Evolutionary conservation across 2,113 vertebrate genomes (phyloP).

Genomic region (Rhadina sibilatrix): DNA sequence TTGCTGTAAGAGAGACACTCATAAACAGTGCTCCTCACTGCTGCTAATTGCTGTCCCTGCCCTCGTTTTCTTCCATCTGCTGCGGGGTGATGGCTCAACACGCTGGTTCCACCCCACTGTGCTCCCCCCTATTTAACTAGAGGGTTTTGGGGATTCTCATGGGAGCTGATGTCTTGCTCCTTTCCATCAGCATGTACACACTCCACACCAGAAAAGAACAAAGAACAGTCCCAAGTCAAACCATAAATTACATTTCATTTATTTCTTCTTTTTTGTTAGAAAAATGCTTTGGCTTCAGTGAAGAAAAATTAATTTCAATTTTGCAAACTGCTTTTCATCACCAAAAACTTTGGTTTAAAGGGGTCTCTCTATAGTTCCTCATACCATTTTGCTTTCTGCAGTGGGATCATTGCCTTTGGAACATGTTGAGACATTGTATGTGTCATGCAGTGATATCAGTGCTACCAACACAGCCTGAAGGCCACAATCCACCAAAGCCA

Average conservation of each 20-base stretch:
- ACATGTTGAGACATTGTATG: background rate
- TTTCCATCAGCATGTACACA: background rate
- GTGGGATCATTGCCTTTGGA: background rate
- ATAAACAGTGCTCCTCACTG: background rate
- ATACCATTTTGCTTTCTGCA: background rate
- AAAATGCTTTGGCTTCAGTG: background rate
- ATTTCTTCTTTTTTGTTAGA: background rate
- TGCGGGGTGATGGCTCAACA: fast-evolving
- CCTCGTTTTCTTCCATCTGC: background rate
- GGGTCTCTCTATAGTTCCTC: background rate
- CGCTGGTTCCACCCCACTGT: background rate
- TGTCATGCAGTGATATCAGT: background rate
- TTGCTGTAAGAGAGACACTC: slow-evolving; percentile 76
- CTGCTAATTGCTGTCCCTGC: background rate
- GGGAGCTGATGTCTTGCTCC: background rate
- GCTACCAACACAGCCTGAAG: background rate
- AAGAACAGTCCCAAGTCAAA: background rate
- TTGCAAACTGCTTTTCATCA: background rate
- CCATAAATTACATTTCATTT: background rate
- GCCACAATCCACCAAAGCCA: background rate
- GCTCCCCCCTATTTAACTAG: fast-evolving
- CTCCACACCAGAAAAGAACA: background rate
- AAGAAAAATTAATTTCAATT: background rate
- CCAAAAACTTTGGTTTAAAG: background rate
- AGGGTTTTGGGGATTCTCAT: background rate